Percentiles rank a stretch among this genome's conserved stretches.
These are phyloP conservation scores for Ceuthmochares aereus DNA, from an alignment of 2,113 vertebrate genomes.

Conservation along the genomic window DNA sequence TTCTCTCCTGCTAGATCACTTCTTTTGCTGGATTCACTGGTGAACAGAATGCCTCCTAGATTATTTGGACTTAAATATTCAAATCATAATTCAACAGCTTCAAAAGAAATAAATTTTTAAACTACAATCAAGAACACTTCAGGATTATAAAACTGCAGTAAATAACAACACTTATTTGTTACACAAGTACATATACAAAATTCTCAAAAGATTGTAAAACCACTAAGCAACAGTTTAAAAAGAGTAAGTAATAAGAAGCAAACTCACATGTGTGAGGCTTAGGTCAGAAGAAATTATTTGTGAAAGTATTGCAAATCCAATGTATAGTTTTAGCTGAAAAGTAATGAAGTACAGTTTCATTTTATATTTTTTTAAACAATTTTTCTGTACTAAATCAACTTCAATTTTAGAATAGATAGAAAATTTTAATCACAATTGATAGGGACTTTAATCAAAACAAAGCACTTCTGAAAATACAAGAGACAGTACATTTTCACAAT, in stretches of 20 bases:
- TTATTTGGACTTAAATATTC: background rate
- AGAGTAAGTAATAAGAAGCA: background rate
- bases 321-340: background rate
- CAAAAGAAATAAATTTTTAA: background rate
- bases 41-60: background rate
- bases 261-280: background rate
- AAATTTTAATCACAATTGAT: background rate
- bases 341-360: background rate
- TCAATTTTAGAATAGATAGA: background rate
- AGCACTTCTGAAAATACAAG: background rate
- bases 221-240: background rate
- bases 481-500: background rate
- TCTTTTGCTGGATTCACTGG: background rate
- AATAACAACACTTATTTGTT: background rate
- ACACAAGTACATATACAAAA: background rate
- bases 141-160: background rate
- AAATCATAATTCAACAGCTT: background rate
- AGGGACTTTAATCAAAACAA: background rate
- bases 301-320: background rate
- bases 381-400: background rate
- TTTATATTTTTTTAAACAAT: background rate
- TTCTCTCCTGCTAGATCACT: background rate
- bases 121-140: background rate
- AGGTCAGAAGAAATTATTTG: background rate
- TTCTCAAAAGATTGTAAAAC: background rate